Percentiles rank a stretch among this genome's conserved stretches.
Evolutionary conservation across 2,797 vertebrate species (phyloP).

Genomic region (Silurus aristotelis): DNA sequence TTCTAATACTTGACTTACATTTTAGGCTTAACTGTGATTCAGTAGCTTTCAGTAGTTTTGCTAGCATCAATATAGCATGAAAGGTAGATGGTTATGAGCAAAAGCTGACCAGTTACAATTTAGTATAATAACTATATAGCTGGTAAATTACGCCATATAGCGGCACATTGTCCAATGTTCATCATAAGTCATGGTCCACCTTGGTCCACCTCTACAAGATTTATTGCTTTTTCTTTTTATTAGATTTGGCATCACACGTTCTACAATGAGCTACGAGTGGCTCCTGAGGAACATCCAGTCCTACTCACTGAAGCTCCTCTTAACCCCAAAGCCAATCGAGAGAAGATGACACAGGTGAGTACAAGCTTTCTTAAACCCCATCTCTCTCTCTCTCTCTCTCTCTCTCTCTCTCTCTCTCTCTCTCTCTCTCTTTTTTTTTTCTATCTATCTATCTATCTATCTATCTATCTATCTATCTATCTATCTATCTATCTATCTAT

Average conservation of each 20-base stretch:
- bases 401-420: background rate
- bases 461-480: background rate
- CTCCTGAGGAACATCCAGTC: conserved; percentile 86
- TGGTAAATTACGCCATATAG: background rate
- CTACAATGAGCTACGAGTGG: conserved; percentile 88
- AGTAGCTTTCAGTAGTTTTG: background rate
- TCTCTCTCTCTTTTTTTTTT: background rate
- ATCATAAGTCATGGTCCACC: background rate
- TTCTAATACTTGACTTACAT: background rate
- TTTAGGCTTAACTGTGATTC: background rate
- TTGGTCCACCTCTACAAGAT: background rate
- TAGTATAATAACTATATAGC: background rate
- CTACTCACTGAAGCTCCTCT: conserved; percentile 83
- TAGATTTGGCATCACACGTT: conserved; percentile 92
- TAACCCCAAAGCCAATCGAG: conserved; percentile 85
- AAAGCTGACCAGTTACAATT: background rate
- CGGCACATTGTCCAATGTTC: background rate
- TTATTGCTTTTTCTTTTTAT: background rate
- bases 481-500: too few relatives aligned
- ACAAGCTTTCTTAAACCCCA: background rate
- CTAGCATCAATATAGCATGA: background rate
- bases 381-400: background rate
- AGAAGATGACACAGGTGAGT: conserved; percentile 84
- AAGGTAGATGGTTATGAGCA: background rate
- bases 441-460: background rate